Percentiles rank a stretch among this genome's conserved stretches.
Evolutionary conservation across 2,888 invertebrate species (phyloP).

Genomic region (Micoletzkya japonica): DNA sequence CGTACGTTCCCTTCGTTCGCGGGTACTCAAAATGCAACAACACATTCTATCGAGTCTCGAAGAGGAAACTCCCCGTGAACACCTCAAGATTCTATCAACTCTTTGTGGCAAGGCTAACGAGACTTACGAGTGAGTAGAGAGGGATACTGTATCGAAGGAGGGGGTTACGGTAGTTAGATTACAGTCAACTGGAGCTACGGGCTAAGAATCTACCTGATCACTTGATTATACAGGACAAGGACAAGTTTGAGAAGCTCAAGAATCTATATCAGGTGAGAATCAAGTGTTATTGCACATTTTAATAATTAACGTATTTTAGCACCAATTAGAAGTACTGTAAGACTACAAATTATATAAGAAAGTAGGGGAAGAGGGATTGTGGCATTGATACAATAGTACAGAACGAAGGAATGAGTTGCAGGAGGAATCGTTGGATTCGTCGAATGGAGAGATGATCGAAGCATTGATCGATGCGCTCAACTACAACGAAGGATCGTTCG

Average conservation of each 20-base stretch:
- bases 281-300: neutral
- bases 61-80: slow-evolving; percentile 7
- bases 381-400: too few relatives aligned
- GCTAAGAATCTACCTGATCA: slow-evolving; percentile 4
- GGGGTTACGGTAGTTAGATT: neutral
- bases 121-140: slow-evolving; percentile 24
- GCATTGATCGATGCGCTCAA: slow-evolving; percentile 3
- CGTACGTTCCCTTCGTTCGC: slow-evolving; percentile 16
- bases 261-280: slow-evolving; percentile 9
- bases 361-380: too few relatives aligned
- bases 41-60: slow-evolving; percentile 14
- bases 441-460: slow-evolving; percentile 13
- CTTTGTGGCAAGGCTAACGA: slow-evolving; percentile 14
- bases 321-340: too few relatives aligned
- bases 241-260: slow-evolving; percentile 21
- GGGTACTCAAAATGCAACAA: slow-evolving; percentile 14
- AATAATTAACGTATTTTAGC: too few relatives aligned
- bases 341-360: too few relatives aligned
- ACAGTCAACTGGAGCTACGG: slow-evolving; percentile 6
- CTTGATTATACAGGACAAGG: neutral
- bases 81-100: neutral
- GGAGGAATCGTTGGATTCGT: slow-evolving; percentile 20
- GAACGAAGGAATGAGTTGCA: too few relatives aligned
- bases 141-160: neutral
- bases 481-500: slow-evolving; percentile 26